Evolutionary conservation across 35 echinoderm and acorn worm species (phyloP), one percentile per base, ranked within the genome.

Genomic region (Apostichopus californicus): DNA sequence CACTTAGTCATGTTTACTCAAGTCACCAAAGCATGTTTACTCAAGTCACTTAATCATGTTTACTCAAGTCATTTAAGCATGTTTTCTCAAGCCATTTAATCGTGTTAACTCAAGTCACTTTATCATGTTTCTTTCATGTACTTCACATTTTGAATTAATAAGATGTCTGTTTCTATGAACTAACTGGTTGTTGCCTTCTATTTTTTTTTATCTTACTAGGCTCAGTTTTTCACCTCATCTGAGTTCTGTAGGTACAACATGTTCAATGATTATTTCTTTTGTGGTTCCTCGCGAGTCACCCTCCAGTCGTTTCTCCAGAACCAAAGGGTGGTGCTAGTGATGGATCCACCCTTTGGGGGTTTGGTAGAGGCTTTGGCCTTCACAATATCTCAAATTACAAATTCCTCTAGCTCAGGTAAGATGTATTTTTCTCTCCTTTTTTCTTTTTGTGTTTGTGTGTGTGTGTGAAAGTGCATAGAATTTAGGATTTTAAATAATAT

Each of bases 341-440:
- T 95, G 8, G 97, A 99, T 58, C 97, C 97, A 5, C 97, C 97
- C 21, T 99, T 99, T 93, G 97, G 97, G n/a, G 97, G 97, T 5
- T 79, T 96, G 80, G 93, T 99, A 20, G 97, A 96, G 60, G 93
- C 94, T 5, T 79, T 99, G 59, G 97, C 83, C 1, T 91, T 75
- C 9, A 87, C 72, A 20, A 75, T 99, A 15, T 89, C 86, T 89
- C 60, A 73, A 57, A 89, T 89, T 26, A 23, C 25, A 14, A 73
- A 89, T 59, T 85, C 56, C 17, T 85, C 15, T 20, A 85, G 17
- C 13, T 15, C 58, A 58, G 81, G 81, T 85, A 12, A 85, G 57
- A 1, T 81, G 23, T 15, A 28, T 21, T 79, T 5, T 79, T 28
- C 24, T 15, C 1, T 23, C 9, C 26, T 24, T 79, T 12, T 12